Base-by-base conservation (phyloP, 2,113 vertebrate genomes). In the Ranitomeya variabilis region DNA sequence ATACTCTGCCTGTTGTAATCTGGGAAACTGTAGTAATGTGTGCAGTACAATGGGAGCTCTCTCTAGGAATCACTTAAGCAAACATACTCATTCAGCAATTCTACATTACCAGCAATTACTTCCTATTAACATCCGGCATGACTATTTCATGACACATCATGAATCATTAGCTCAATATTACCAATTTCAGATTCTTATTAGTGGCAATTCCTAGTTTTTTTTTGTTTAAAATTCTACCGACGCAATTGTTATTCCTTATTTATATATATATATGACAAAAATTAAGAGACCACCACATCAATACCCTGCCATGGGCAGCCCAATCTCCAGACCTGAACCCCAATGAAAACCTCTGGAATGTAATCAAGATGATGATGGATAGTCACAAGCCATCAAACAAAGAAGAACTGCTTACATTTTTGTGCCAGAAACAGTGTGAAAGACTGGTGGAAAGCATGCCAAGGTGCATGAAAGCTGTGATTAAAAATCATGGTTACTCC, bases 61-160 rank as follows among this genome's bases (percentile, higher is more conserved):
- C 57, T 45, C 21, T 81, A 81, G 26, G 80, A 81, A 80, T 60
- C 10, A n/a, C 79, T 54, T 9, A 80, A 79, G 13, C 51, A 55
- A 80, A 80, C 23, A 80, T 31, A 60, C 26, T 62, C 80, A 81
- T 8, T 62, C 57, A 62, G 57, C 31, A 81, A 45, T 62, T 81
- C 57, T 60, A 60, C 14, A 62, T 81, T 81, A 81, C 23, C 80
- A 31, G 55, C 23, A 37, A 62, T 31, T 31, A 60, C 79, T 60
- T 80, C 79, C 13, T 80, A 37, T 55, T 37, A 81, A 16, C 11
- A 31, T 60, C 79, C 57, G 26, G 55, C 19, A 60, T 74, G 71
- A 19, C 37, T 45, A 15, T 73, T 37, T 73, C 26, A 73, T 73
- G 26, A 73, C 69, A 37, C 26, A 73, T 71, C 13, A 26, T 71